Evolutionary conservation across 2,888 invertebrate genomes (phyloP).

Genomic region (Campoplex nolae): DNA sequence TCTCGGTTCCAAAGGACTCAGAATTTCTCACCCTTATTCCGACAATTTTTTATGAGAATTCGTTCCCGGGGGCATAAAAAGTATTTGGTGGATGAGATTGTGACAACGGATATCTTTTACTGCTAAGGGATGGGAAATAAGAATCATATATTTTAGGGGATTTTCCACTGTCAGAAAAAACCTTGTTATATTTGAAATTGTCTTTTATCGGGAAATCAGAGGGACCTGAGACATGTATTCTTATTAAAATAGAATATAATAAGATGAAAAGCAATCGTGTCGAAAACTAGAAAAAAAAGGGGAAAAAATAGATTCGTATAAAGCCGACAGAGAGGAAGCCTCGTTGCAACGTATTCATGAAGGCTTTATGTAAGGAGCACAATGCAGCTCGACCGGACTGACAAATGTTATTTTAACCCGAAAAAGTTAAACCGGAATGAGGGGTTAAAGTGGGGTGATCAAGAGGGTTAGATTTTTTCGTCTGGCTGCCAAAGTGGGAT

Average conservation of each 20-base stretch:
- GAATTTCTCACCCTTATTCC: constrained; percentile 32
- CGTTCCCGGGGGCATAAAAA: constrained; percentile 23
- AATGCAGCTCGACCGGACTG: not conserved
- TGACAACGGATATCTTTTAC: constrained; percentile 49
- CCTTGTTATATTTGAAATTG: not conserved
- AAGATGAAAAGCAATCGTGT: not conserved
- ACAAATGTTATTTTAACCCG: constrained; percentile 29
- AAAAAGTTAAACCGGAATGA: constrained; percentile 12
- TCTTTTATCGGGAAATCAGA: not conserved
- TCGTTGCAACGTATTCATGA: not conserved
- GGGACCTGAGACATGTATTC: not conserved
- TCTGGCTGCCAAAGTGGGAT: not conserved
- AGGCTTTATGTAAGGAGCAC: not conserved
- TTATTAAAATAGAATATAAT: not conserved
- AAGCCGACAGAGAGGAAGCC: not conserved
- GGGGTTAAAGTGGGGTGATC: constrained; percentile 13
- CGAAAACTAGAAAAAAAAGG: not conserved
- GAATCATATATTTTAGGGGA: constrained; percentile 35
- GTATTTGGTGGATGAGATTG: constrained; percentile 30
- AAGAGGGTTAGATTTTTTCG: constrained; percentile 15
- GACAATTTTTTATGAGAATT: constrained; percentile 33
- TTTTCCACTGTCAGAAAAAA: constrained; percentile 22
- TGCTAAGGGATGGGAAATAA: constrained; percentile 31
- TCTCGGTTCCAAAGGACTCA: constrained; percentile 36
- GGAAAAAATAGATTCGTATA: not conserved